phyloP scores from a whole-genome alignment of 2,113 vertebrate species.

The Daubentonia madagascariensis region DNA sequence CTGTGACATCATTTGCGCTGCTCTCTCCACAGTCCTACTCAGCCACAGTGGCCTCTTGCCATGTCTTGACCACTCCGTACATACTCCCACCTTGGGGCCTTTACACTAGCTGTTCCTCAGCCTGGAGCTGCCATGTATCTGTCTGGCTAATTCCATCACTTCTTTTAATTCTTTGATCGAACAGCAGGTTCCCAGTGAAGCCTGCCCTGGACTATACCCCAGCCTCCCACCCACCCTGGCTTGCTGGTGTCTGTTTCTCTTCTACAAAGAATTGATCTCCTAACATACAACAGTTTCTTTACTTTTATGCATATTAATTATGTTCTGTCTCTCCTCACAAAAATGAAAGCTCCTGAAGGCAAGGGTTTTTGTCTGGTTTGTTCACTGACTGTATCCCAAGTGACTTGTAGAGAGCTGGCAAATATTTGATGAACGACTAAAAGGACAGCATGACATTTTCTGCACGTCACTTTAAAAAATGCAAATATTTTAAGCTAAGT shows the following conservation, averaged over 20 bases:
- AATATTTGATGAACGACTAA: neutral
- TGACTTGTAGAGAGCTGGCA: neutral
- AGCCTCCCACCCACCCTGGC: neutral
- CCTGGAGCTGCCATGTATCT: neutral
- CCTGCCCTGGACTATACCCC: neutral
- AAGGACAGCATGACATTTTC: neutral
- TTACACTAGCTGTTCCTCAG: neutral
- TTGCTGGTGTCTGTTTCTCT: neutral
- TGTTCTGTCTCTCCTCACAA: neutral
- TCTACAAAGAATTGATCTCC: neutral
- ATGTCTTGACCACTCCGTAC: neutral
- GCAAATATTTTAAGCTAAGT: neutral
- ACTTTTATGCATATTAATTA: neutral
- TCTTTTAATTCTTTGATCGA: neutral
- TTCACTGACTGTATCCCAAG: neutral
- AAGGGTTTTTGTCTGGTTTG: neutral
- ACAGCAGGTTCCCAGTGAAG: neutral
- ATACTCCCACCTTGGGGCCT: neutral
- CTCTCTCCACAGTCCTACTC: neutral
- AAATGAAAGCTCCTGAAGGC: neutral
- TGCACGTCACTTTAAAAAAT: neutral
- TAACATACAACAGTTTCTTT: neutral
- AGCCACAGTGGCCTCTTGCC: neutral
- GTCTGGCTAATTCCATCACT: neutral
- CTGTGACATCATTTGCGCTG: neutral